These are phyloP conservation scores for Apamea monoglypha DNA, from an alignment of 2,888 invertebrate species.

Conservation along the genomic window DNA sequence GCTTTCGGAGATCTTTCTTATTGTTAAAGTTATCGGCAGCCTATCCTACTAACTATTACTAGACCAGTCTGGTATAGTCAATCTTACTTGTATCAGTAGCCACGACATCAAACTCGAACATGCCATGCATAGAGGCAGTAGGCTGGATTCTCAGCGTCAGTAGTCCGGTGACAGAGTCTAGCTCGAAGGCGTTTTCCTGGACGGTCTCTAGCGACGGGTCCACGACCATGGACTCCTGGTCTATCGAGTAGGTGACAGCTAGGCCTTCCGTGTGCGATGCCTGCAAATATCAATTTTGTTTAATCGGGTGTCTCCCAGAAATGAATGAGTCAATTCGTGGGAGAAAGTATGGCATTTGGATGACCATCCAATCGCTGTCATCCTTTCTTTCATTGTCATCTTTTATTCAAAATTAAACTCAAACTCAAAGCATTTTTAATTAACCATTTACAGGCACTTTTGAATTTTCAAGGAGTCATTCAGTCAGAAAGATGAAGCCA, in stretches of 20 bases:
- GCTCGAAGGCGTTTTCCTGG: constrained; percentile 79
- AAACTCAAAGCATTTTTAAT: neutral
- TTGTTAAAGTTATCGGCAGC: neutral
- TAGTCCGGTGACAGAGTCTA: constrained; percentile 84
- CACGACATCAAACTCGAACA: constrained; percentile 89
- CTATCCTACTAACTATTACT: neutral
- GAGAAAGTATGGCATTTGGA: neutral
- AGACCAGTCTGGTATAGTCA: too few relatives aligned
- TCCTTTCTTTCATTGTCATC: neutral
- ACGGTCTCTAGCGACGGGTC: constrained; percentile 84
- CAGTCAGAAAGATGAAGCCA: neutral
- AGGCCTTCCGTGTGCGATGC: constrained; percentile 90
- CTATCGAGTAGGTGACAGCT: constrained; percentile 82
- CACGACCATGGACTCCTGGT: constrained; percentile 79
- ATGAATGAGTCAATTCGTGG: neutral
- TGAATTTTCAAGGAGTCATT: neutral
- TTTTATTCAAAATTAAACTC: neutral
- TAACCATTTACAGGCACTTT: neutral
- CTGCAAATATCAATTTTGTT: constrained; percentile 73
- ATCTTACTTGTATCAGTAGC: constrained; percentile 88
- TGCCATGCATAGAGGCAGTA: constrained; percentile 90
- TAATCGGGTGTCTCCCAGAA: neutral
- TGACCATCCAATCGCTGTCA: neutral
- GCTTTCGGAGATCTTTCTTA: neutral
- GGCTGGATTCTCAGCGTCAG: constrained; percentile 88